phyloP scores from a whole-genome alignment of 1,140 invertebrate species.

The Pinna nobilis region DNA sequence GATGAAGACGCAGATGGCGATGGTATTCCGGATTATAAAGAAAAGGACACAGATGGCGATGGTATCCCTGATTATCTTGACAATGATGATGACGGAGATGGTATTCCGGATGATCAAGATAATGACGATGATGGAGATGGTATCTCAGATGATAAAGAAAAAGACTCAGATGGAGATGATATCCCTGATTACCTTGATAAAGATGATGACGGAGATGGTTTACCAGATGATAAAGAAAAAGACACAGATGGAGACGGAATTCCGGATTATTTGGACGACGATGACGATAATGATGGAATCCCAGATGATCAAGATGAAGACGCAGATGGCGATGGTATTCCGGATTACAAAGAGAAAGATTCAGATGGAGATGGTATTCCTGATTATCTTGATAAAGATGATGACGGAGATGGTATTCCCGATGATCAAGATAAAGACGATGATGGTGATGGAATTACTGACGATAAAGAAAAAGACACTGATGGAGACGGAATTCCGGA shows the following conservation, averaged over 20 bases:
- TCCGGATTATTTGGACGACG: constrained; percentile 56
- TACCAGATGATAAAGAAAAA: constrained; percentile 60
- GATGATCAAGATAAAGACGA: constrained; percentile 59
- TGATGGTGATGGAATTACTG: constrained; percentile 58
- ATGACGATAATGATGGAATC: constrained; percentile 64
- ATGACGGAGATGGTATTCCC: constrained; percentile 70
- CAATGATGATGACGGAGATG: constrained; percentile 54
- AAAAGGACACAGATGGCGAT: constrained; percentile 57
- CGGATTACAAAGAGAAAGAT: constrained; percentile 62
- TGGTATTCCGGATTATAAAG: constrained; percentile 59
- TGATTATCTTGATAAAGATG: constrained; percentile 53
- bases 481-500: constrained; percentile 66
- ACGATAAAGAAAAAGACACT: constrained; percentile 57
- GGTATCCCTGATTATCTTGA: constrained; percentile 62
- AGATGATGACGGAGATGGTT: constrained; percentile 63
- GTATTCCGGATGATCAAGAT: constrained; percentile 62
- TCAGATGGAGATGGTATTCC: constrained; percentile 63
- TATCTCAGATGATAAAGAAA: constrained; percentile 55
- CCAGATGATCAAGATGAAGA: constrained; percentile 63
- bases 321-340: constrained; percentile 63
- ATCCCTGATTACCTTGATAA: constrained; percentile 64
- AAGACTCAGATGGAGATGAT: constrained; percentile 63
- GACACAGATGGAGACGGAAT: constrained; percentile 67
- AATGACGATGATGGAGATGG: constrained; percentile 60
- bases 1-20: constrained; percentile 63